Base-by-base conservation (phyloP, 2,888 invertebrate genomes). In the Apamea anceps region DNA sequence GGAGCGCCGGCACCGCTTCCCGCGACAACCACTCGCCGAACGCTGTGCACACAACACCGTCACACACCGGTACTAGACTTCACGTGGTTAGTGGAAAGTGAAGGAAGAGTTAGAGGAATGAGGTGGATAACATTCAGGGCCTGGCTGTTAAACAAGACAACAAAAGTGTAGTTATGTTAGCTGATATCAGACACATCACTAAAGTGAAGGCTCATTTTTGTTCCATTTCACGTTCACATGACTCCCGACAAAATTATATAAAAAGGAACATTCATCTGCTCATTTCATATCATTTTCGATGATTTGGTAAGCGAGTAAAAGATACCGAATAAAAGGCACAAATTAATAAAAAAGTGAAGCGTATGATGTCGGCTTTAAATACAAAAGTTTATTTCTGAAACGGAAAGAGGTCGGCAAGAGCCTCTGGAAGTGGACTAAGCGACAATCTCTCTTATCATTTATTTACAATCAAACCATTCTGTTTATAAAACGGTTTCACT, bases 1-100 rank as follows among this genome's bases (percentile, higher is more conserved):
- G 90, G 91, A 95, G 92, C 82, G 92, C 94, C 90, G 96, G 95
- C 91, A 96, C 95, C 79, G 94, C 95, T 77, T 92, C 94, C 81
- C 96, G 95, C 92, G 94, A 94, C 94, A 97, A 84, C 96, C 96
- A 96, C 96, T 96, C 96, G 89, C 96, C 96, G 92, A 96, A 97
- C 92, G 95, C 96, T 97, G 95, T 84, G 81, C 89, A 89, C 87
- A 92, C 91, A 88, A 85, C 88, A 77, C 90, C 87, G 87, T 91
- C 86, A 89, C 85, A 87, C 90, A 91, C 92, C 83, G 75, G 79
- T 86, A 78, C 77, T 68, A 63, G 51, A 72, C 65, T 54, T 73
- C 21, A 73, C 51, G 57, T 60, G 48, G 78, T 88, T 83, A 87
- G 79, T 77, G 65, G 42, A 65, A 65, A 75, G 8, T 60, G 77